Evolutionary conservation across 2,888 invertebrate species (phyloP).

Genomic region (Desoria tigrina): DNA sequence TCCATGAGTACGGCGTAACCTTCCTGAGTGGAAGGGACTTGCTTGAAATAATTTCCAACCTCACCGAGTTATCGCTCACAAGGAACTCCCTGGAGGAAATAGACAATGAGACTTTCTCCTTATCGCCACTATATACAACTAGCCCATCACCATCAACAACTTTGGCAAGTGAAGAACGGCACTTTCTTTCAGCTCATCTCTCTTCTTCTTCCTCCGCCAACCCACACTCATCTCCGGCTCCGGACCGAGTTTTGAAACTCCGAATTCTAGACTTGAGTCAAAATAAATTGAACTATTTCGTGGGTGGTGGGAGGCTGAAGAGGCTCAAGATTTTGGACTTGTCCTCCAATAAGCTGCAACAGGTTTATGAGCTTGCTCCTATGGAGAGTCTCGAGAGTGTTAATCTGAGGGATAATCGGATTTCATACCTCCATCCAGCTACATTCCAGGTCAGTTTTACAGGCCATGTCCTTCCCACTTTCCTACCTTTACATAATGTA

Average conservation of each 20-base stretch:
- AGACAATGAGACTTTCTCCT: constrained; percentile 47
- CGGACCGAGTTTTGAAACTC: constrained; percentile 1
- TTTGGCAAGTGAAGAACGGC: neutral
- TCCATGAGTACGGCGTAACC: constrained; percentile 45
- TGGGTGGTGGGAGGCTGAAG: constrained; percentile 42
- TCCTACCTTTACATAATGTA: constrained; percentile 22
- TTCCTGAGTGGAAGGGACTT: constrained; percentile 43
- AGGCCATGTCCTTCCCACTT: constrained; percentile 9
- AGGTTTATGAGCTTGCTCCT: constrained; percentile 40
- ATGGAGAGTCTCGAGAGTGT: constrained; percentile 50
- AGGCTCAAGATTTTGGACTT: constrained; percentile 51
- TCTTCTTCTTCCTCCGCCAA: neutral
- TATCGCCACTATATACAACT: neutral
- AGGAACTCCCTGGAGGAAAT: constrained; percentile 47
- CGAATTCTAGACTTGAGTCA: constrained; percentile 46
- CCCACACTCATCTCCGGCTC: neutral
- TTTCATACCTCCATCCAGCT: constrained; percentile 46
- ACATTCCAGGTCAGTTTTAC: constrained; percentile 51
- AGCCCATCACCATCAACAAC: constrained; percentile 13
- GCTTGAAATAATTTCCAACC: constrained; percentile 46
- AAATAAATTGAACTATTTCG: constrained; percentile 51
- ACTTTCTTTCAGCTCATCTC: constrained; percentile 4
- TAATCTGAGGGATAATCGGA: constrained; percentile 53
- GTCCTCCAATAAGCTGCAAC: constrained; percentile 50
- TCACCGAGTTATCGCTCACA: constrained; percentile 48